Conservation (phyloP, 2,888 invertebrate species). For the Odontocolon sp. region DNA sequence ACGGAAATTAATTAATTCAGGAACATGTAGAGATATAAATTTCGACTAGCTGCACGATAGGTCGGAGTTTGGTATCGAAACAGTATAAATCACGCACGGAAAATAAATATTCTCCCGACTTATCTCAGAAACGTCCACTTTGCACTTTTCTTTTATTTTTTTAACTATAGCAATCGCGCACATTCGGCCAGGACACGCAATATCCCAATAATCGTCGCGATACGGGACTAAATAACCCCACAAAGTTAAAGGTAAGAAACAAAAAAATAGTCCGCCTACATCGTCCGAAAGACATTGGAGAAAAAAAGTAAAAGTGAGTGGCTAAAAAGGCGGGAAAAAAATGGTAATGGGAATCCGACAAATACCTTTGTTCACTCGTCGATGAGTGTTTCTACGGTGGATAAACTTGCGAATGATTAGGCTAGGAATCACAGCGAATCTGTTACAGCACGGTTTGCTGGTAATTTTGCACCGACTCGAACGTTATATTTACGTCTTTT, state of each 20-base stretch:
- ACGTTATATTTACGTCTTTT: slow-evolving; percentile 51
- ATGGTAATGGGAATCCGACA: slow-evolving; percentile 11
- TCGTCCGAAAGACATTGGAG: neutral
- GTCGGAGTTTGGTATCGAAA: neutral
- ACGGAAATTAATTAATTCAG: neutral
- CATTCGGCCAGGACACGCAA: neutral
- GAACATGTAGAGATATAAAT: slow-evolving; percentile 46
- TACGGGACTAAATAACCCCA: neutral
- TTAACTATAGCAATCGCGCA: neutral
- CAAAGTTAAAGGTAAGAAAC: neutral
- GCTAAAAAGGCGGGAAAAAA: too few relatives aligned
- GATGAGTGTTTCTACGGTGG: slow-evolving; percentile 23
- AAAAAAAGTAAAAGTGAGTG: neutral
- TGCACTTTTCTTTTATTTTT: neutral
- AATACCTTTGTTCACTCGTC: slow-evolving; percentile 10
- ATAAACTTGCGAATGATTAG: slow-evolving; percentile 47
- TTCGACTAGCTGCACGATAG: slow-evolving; percentile 53
- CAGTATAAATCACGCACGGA: neutral
- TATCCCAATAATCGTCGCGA: neutral
- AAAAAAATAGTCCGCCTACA: neutral
- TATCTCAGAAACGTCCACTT: neutral
- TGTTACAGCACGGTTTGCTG: slow-evolving; percentile 28
- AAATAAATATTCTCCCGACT: neutral
- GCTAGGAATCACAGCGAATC: slow-evolving; percentile 56
- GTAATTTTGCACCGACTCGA: neutral